Base-by-base conservation (phyloP, 2,888 invertebrate genomes). In the Axea sp. region DNA sequence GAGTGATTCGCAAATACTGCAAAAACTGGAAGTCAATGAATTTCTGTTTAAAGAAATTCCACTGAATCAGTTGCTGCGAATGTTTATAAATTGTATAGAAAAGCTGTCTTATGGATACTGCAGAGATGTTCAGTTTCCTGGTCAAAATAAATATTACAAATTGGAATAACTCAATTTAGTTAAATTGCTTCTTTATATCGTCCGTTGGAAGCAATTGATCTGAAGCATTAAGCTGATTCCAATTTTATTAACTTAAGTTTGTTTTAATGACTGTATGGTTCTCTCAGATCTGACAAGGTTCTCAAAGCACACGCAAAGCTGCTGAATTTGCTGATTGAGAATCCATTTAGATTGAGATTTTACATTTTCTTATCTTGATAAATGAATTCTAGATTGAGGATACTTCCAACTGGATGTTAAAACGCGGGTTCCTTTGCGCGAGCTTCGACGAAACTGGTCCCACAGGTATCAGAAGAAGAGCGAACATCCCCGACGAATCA, bases 201-300 rank as follows among this genome's bases (percentile, higher is more conserved):
- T 5, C 2, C 9, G 9, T 8, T 2, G 4, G 9, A 28, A 28
- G 28, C 24, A 24, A 24, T 3, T 24, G 24, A 24, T n/a, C n/a
- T n/a, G 19, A 19, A 19, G 19, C 15, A 41, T 6, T 1, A 41
- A 11, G 15, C 1, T 11, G 6, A 45, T 1, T 15, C 28, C 14
- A 45, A 14, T 31, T 31, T 41, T 6, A 5, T 22, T 35, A 35
- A 7, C 53, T n/a, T n/a, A n/a, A n/a, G n/a, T n/a, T n/a, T n/a
- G 6, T 62, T 62, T 43, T 43, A 65, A 65, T 1, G 7, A 65
- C 65, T 65, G 53, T 53, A 65, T 65, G 49, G 65, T 53, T 65
- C 53, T 53, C 55, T 55, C 53, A 19, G 19, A 22, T 6, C 22
- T 14, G 8, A n/a, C 11, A 11, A 28, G 9, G 8, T 28, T 28